A percentile compares a stretch with the other conserved stretches of the same genome.
Conservation (phyloP, 2,113 vertebrate genomes). For the Monopterus albus region DNA sequence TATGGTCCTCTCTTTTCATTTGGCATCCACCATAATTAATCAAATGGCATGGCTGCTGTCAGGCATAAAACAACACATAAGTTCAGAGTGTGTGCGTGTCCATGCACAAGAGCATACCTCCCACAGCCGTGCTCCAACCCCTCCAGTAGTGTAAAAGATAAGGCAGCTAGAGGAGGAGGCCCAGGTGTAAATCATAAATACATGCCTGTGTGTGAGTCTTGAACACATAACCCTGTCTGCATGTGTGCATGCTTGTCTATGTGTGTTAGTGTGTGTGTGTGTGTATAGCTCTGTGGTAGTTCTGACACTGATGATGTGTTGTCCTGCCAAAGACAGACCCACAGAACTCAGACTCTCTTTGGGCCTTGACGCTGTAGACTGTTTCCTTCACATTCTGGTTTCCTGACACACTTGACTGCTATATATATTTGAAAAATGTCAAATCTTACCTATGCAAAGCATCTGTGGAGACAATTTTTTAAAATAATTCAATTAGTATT, state of each 20-base stretch:
- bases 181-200: neutral
- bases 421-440: neutral
- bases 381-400: constrained; percentile 31
- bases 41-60: constrained; percentile 80
- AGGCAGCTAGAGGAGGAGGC: constrained; percentile 21
- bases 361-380: constrained; percentile 22
- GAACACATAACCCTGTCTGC: neutral
- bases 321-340: constrained; percentile 31
- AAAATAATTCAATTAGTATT: constrained; percentile 2
- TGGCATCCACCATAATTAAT: constrained; percentile 78
- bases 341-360: constrained; percentile 20
- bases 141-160: constrained; percentile 48
- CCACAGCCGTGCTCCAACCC: constrained; percentile 28
- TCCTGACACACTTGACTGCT: constrained; percentile 16
- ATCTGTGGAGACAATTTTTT: neutral
- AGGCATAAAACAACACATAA: constrained; percentile 40
- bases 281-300: constrained; percentile 3
- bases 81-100: constrained; percentile 28
- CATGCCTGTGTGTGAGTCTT: neutral
- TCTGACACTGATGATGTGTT: constrained; percentile 66
- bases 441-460: neutral
- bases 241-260: neutral
- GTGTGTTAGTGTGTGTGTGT: neutral
- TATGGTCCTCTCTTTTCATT: constrained; percentile 34
- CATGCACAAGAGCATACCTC: constrained; percentile 83